These are phyloP conservation scores for Polypedilum vanderplanki DNA, from an alignment of 1,140 invertebrate genomes.

Conservation along the genomic window DNA sequence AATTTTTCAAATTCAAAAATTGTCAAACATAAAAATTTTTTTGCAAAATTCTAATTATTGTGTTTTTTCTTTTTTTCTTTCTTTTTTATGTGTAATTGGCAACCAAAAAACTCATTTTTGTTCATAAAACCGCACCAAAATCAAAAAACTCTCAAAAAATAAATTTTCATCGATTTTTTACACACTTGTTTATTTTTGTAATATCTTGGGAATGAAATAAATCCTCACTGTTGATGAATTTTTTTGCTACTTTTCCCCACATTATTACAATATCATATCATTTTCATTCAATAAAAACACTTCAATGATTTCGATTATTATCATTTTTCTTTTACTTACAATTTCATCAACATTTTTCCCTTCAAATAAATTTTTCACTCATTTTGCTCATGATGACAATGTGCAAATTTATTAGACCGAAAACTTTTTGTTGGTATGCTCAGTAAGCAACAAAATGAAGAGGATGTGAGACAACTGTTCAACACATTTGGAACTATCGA, in stretches of 20 bases:
- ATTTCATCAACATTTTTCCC: background rate
- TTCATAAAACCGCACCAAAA: slow-evolving; percentile 24
- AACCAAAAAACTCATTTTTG: slow-evolving; percentile 14
- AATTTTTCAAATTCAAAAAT: too few relatives aligned
- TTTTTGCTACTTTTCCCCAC: background rate
- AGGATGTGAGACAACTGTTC: slow-evolving; percentile 95
- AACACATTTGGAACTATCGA: slow-evolving; percentile 95
- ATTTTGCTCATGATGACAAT: too few relatives aligned
- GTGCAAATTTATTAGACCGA: slow-evolving; percentile 59
- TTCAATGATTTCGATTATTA: too few relatives aligned
- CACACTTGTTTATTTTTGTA: background rate
- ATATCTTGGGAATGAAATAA: slow-evolving; percentile 5
- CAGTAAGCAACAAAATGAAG: slow-evolving; percentile 98
- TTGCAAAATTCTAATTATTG: slow-evolving; percentile 25
- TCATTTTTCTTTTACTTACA: too few relatives aligned
- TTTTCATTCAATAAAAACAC: too few relatives aligned
- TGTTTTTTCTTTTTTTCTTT: slow-evolving; percentile 28
- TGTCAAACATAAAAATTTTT: too few relatives aligned
- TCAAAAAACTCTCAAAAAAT: background rate
- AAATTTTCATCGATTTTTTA: slow-evolving; percentile 19
- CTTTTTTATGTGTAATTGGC: slow-evolving; percentile 29
- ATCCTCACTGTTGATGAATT: slow-evolving; percentile 5
- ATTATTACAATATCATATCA: background rate
- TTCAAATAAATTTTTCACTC: background rate
- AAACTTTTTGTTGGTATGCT: slow-evolving; percentile 99